Percentiles rank a stretch among this genome's conserved stretches.
These are phyloP conservation scores for Rhinogobio ventralis DNA, from an alignment of 2,797 vertebrate genomes.

Conservation along the genomic window DNA sequence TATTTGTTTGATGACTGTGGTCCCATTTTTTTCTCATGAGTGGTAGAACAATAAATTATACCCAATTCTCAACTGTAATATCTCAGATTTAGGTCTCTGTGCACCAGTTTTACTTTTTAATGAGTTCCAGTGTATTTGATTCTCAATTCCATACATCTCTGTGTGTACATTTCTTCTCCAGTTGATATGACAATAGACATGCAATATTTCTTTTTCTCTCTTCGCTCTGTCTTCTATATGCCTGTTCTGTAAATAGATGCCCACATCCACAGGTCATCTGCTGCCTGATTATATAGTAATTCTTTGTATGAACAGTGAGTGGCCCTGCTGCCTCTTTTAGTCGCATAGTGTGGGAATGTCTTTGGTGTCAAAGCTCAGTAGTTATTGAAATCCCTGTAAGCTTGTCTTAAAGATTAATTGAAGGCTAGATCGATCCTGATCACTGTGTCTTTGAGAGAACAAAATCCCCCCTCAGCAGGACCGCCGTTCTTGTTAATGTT, in stretches of 20 bases:
- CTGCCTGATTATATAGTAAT: conserved; percentile 14
- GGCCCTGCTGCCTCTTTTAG: conserved; percentile 54
- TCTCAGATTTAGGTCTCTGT: conserved; percentile 39
- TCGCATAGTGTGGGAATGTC: conserved; percentile 46
- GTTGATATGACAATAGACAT: neutral
- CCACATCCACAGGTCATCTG: conserved; percentile 57
- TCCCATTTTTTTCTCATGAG: conserved; percentile 4
- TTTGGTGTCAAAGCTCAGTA: conserved; percentile 54
- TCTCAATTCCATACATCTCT: neutral
- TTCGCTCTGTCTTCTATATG: neutral
- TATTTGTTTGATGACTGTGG: conserved; percentile 20
- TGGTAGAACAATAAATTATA: conserved; percentile 26
- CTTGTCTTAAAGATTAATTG: conserved; percentile 66
- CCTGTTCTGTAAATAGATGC: conserved; percentile 28
- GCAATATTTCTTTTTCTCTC: neutral
- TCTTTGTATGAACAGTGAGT: conserved; percentile 41
- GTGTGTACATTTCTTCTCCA: neutral
- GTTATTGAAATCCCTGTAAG: conserved; percentile 63
- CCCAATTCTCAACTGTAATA: conserved; percentile 23
- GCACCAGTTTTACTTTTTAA: conserved; percentile 25
- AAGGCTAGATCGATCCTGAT: conserved; percentile 68
- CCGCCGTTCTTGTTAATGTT: conserved; percentile 78
- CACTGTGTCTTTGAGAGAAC: conserved; percentile 63
- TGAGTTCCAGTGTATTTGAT: conserved; percentile 15
- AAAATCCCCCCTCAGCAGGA: conserved; percentile 62